These are phyloP conservation scores for Stomatorhinus walkeri DNA, from an alignment of 2,797 vertebrate genomes.

Conservation along the genomic window DNA sequence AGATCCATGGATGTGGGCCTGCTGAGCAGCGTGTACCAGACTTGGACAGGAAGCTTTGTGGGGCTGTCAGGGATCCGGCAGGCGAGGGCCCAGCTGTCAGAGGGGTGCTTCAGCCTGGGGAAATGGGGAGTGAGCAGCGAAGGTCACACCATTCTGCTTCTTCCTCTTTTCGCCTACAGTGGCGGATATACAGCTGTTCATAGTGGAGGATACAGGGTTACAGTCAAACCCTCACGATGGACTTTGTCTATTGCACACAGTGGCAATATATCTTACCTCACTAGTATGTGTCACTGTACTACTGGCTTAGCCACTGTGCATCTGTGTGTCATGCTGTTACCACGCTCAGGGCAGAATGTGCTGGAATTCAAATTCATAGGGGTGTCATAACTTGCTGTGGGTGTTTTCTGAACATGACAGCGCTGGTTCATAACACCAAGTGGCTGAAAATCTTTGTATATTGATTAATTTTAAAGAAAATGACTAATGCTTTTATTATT, in stretches of 20 bases:
- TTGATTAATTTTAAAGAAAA: neutral
- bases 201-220: constrained; percentile 28
- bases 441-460: neutral
- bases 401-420: neutral
- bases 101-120: neutral
- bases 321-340: neutral
- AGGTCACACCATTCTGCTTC: constrained; percentile 26
- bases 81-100: neutral
- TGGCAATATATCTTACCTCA: neutral
- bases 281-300: neutral
- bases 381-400: neutral
- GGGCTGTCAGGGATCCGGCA: neutral
- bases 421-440: neutral
- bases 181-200: constrained; percentile 27
- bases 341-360: neutral
- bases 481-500: neutral
- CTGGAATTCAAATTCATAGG: neutral
- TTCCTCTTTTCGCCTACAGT: constrained; percentile 23
- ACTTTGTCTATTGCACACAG: neutral
- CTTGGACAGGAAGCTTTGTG: neutral
- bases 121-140: constrained; percentile 14
- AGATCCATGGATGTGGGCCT: constrained; percentile 56
- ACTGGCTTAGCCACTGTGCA: neutral
- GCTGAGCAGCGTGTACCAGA: neutral
- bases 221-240: constrained; percentile 5